Evolutionary conservation across 2,888 invertebrate genomes (phyloP).

Genomic region (Calephelis perditalis): DNA sequence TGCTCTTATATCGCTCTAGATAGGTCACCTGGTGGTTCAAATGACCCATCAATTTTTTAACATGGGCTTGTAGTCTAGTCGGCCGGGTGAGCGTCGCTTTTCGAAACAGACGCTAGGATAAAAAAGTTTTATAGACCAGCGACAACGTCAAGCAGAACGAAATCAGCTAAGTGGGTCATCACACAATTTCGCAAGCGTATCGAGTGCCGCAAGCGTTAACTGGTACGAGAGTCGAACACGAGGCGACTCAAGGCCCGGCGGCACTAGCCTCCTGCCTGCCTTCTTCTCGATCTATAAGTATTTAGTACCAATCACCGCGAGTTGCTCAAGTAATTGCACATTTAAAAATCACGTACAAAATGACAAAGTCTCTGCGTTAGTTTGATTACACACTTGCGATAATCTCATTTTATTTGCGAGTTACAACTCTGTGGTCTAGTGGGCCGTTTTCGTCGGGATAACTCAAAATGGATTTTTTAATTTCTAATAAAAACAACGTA

Average conservation of each 20-base stretch:
- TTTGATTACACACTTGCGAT: not conserved
- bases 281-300: slow-evolving; percentile 21
- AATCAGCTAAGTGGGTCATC: slow-evolving; percentile 73
- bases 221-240: slow-evolving; percentile 48
- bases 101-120: slow-evolving; percentile 50
- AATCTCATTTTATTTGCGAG: not conserved
- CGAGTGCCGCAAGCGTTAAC: slow-evolving; percentile 73
- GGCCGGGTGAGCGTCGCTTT: slow-evolving; percentile 34
- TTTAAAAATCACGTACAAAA: slow-evolving; percentile 11
- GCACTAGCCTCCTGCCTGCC: slow-evolving; percentile 79
- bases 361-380: slow-evolving; percentile 1
- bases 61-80: too few relatives aligned
- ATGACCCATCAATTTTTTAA: too few relatives aligned
- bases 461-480: too few relatives aligned
- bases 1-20: too few relatives aligned
- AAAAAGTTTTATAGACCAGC: slow-evolving; percentile 52
- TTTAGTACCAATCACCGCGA: slow-evolving; percentile 13
- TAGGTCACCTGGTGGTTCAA: too few relatives aligned
- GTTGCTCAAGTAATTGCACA: slow-evolving; percentile 12
- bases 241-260: slow-evolving; percentile 68
- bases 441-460: too few relatives aligned
- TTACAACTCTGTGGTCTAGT: too few relatives aligned
- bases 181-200: slow-evolving; percentile 75
- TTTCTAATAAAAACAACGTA: too few relatives aligned
- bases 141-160: slow-evolving; percentile 62